A percentile compares a stretch with the other conserved stretches of the same genome.
These are phyloP conservation scores for Fabriciana adippe DNA, from an alignment of 2,888 invertebrate genomes.

Conservation along the genomic window DNA sequence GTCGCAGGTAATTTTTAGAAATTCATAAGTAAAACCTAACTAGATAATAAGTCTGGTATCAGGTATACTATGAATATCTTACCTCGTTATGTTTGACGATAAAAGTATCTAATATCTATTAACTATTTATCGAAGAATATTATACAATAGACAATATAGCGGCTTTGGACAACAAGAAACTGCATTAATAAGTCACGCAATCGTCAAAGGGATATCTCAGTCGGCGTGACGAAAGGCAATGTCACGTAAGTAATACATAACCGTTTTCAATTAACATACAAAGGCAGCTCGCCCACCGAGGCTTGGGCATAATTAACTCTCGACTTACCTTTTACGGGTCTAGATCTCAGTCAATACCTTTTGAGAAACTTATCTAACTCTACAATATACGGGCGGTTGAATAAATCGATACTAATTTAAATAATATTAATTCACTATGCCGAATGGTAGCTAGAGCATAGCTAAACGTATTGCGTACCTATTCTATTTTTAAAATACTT, in stretches of 20 bases:
- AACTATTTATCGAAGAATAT: too few species aligned
- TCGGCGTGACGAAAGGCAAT: conserved; percentile 38
- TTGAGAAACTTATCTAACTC: conserved; percentile 31
- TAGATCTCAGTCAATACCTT: conserved; percentile 34
- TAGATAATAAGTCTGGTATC: too few species aligned
- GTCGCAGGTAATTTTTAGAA: too few species aligned
- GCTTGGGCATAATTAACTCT: conserved; percentile 30
- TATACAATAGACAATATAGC: conserved; percentile 6
- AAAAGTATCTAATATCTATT: background rate
- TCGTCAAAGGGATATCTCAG: conserved; percentile 35
- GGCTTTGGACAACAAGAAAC: conserved; percentile 26
- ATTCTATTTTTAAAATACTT: too few species aligned
- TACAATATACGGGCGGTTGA: conserved; percentile 21
- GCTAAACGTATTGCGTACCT: background rate
- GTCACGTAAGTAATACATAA: conserved; percentile 43
- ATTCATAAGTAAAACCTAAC: too few species aligned
- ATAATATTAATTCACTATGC: conserved; percentile 7
- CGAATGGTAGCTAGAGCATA: background rate
- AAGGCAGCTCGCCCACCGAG: conserved; percentile 51
- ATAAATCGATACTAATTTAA: conserved; percentile 27
- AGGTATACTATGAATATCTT: too few species aligned
- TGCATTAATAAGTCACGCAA: conserved; percentile 39
- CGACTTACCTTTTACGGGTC: conserved; percentile 34
- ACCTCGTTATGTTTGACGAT: too few species aligned
- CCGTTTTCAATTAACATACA: conserved; percentile 58